These are phyloP conservation scores for Neolamprologus variostigma DNA, from an alignment of 2,113 vertebrate species.

Conservation along the genomic window DNA sequence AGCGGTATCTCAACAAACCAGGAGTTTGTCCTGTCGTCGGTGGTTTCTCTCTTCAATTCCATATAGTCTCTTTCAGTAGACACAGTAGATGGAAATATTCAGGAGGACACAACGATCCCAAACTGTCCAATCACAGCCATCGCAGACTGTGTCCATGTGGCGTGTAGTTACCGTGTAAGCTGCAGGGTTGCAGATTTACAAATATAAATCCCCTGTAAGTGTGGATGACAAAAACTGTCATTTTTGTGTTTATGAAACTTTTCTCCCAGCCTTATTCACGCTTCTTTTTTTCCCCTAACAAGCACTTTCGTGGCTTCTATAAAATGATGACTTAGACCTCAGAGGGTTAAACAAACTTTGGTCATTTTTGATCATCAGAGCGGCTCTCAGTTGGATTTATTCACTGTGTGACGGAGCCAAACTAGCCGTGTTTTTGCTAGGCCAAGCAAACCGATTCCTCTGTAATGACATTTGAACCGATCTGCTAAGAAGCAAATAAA, in stretches of 20 bases:
- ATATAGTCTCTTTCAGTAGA: neutral
- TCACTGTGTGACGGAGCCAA: neutral
- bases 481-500: neutral
- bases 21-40: neutral
- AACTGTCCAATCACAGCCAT: neutral
- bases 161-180: neutral
- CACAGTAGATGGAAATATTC: neutral
- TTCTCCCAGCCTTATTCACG: neutral
- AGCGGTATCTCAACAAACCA: neutral
- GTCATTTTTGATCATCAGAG: neutral
- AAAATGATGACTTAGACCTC: neutral
- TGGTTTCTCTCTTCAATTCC: neutral
- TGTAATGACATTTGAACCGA: neutral
- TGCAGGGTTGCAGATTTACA: neutral
- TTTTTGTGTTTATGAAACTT: neutral
- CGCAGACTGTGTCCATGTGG: neutral
- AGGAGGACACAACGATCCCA: neutral
- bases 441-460: neutral
- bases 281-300: accelerated
- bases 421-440: neutral
- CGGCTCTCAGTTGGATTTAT: neutral
- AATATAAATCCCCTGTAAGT: neutral
- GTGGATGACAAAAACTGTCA: neutral
- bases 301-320: neutral
- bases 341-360: neutral